Evolutionary conservation across 2,113 vertebrate genomes (phyloP), one percentile per base, ranked within the genome.

Genomic region (human): DNA sequence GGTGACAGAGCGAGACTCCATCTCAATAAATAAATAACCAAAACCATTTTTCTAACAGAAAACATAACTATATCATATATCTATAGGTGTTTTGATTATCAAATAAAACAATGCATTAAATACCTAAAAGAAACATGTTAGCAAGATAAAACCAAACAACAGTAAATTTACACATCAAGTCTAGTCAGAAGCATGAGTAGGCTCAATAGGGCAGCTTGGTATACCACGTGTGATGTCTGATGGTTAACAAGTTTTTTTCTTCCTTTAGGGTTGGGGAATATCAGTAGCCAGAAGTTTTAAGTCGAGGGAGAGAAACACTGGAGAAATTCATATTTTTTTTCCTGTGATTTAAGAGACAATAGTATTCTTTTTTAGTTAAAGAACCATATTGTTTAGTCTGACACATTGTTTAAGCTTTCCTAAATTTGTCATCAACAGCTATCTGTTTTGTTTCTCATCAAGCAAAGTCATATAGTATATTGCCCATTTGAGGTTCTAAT

Each of bases 31-130:
- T 80, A 45, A 92, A 43, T 85, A 81, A 32, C 50, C 17, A 64
- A 90, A 86, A 48, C 48, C 75, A 32, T 82, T 92, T 70, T 70
- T 72, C 38, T 73, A 73, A 72, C 61, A 90, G 80, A 82, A 96
- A 95, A 38, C 6, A 32, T 92, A 45, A 73, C 25, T 82, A 0
- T 57, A 43, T 73, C 40, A 73, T 76, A 18, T n/a, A n/a, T 86
- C 55, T 72, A 10, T 66, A 76, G 40, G 8, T 81, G 43, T 96
- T 97, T 72, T 7, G 10, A 32, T 93, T 94, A 85, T 48, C 50
- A 93, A 90, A 82, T 93, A 66, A 92, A 94, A 68, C 18, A 94
- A 20, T 90, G n/a, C 20, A 83, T 52, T 96, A 38, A 92, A 45
- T 86, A 86, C 35, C 14, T 83, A 40, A 91, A 92, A 50, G 23